phyloP scores from a whole-genome alignment of 2,888 invertebrate species.

The Apomyelois bistriatella region DNA sequence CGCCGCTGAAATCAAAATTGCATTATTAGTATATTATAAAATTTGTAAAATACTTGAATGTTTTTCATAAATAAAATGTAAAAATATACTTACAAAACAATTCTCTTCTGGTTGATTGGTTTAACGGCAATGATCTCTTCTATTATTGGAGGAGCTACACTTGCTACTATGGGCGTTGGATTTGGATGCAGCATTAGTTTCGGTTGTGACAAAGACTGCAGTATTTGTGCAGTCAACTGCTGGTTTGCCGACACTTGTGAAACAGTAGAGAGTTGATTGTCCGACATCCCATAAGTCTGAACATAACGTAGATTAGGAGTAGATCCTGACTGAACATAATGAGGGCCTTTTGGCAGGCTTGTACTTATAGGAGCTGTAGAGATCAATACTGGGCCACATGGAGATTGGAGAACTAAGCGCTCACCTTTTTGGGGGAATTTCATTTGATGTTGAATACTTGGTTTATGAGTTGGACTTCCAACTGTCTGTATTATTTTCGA shows the following conservation, averaged over 20 bases:
- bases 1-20: slow-evolving; percentile 56
- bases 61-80: slow-evolving; percentile 10
- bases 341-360: slow-evolving; percentile 65
- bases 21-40: slow-evolving; percentile 2
- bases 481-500: slow-evolving; percentile 73
- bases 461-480: slow-evolving; percentile 64
- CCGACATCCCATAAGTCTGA: slow-evolving; percentile 59
- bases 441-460: slow-evolving; percentile 39
- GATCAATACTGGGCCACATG: slow-evolving; percentile 67
- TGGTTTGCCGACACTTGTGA: slow-evolving; percentile 81
- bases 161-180: slow-evolving; percentile 32
- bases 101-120: slow-evolving; percentile 58
- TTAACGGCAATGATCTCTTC: slow-evolving; percentile 53
- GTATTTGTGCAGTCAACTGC: slow-evolving; percentile 81
- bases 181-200: slow-evolving; percentile 59
- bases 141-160: slow-evolving; percentile 28
- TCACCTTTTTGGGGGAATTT: slow-evolving; percentile 63
- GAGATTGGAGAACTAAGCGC: slow-evolving; percentile 65
- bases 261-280: slow-evolving; percentile 57
- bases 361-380: slow-evolving; percentile 64
- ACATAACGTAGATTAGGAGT: slow-evolving; percentile 69
- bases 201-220: slow-evolving; percentile 78
- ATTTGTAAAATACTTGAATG: neutral
- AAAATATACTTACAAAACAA: slow-evolving; percentile 62
- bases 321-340: slow-evolving; percentile 72